Percentiles rank a stretch among this genome's conserved stretches.
Evolutionary conservation across 2,797 vertebrate genomes (phyloP).

Genomic region (Lepilemur septentrionalis): DNA sequence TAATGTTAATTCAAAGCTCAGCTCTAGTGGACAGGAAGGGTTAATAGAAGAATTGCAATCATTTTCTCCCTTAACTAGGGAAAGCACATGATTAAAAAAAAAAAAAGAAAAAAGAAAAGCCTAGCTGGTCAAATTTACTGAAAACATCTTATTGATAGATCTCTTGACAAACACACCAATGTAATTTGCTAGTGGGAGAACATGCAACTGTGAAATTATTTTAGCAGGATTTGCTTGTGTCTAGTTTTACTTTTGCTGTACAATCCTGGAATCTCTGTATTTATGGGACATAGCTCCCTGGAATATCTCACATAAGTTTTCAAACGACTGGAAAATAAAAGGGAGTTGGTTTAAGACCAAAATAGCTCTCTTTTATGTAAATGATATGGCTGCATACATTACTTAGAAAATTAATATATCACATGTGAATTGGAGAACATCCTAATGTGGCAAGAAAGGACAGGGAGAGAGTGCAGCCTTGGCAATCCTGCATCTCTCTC

Average conservation of each 20-base stretch:
- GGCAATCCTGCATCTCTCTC: neutral
- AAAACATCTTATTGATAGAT: neutral
- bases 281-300: neutral
- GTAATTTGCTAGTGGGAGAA: neutral
- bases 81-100: neutral
- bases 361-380: neutral
- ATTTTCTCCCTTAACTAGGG: neutral
- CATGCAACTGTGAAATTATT: neutral
- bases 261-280: neutral
- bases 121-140: neutral
- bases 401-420: neutral
- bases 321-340: neutral
- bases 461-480: neutral
- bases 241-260: neutral
- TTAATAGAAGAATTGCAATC: neutral
- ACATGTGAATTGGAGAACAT: neutral
- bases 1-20: neutral
- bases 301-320: neutral
- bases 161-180: neutral
- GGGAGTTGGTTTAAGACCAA: neutral
- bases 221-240: slow-evolving; percentile 1
- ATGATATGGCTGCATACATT: neutral
- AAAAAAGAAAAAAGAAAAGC: neutral
- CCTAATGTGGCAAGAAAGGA: neutral
- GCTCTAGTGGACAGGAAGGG: neutral